phyloP scores from a whole-genome alignment of 2,888 invertebrate species.

The Pyrrhosoma nymphula region DNA sequence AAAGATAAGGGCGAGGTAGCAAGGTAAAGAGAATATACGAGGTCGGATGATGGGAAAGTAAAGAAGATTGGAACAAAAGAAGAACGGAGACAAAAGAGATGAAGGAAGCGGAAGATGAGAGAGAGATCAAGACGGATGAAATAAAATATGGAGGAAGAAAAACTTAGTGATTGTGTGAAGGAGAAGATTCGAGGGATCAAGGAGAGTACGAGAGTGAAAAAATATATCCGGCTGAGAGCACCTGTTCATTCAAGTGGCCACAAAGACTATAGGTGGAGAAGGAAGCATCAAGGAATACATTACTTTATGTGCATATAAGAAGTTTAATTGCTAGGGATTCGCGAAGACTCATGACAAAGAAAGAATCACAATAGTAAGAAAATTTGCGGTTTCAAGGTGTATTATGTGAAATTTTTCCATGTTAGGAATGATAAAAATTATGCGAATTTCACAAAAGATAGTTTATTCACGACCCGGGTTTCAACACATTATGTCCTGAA shows the following conservation, averaged over 20 bases:
- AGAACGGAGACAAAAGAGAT: not conserved
- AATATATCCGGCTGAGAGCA: not conserved
- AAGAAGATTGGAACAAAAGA: not conserved
- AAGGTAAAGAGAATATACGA: not conserved
- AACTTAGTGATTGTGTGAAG: not conserved
- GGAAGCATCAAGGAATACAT: not conserved
- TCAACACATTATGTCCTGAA: too few species aligned
- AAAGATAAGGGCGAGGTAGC: not conserved
- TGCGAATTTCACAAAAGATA: too few species aligned
- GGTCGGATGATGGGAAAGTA: not conserved
- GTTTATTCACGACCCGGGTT: too few species aligned
- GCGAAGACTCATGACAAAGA: too few species aligned
- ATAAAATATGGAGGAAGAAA: not conserved
- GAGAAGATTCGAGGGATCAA: not conserved
- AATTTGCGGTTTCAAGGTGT: too few species aligned
- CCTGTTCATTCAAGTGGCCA: not conserved
- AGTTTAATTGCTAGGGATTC: not conserved
- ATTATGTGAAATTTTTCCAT: too few species aligned
- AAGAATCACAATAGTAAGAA: too few species aligned
- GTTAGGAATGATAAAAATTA: too few species aligned
- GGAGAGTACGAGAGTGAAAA: not conserved
- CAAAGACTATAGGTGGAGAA: not conserved
- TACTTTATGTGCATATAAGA: not conserved
- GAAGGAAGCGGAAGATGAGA: not conserved
- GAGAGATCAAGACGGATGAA: not conserved